Evolutionary conservation across 2,888 invertebrate species (phyloP).

Genomic region (Cremastinae sp.): DNA sequence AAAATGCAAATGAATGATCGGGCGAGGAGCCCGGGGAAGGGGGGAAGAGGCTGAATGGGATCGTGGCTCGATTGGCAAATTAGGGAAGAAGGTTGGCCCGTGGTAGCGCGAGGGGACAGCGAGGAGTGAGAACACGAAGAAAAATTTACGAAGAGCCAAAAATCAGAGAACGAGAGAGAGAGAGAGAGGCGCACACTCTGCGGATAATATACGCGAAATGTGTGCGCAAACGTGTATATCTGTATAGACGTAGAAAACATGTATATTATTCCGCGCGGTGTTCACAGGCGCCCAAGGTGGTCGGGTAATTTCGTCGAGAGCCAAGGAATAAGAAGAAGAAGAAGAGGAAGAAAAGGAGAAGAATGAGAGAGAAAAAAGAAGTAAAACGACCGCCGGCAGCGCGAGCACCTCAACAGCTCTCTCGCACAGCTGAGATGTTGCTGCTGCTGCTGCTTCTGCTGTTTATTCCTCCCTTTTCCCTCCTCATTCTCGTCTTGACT

Average conservation of each 20-base stretch:
- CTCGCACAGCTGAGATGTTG: constrained; percentile 38
- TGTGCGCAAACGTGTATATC: not conserved
- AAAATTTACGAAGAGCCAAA: constrained; percentile 54
- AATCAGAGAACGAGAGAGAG: constrained; percentile 49
- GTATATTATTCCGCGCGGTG: constrained; percentile 62
- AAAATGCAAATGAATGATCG: constrained; percentile 79
- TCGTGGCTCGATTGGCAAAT: constrained; percentile 75
- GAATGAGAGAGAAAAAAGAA: constrained; percentile 57
- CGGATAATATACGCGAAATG: not conserved
- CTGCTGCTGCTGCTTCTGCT: constrained; percentile 38
- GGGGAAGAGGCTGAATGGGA: constrained; percentile 4
- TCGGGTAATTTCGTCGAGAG: constrained; percentile 78
- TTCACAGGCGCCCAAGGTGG: constrained; percentile 78
- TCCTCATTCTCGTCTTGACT: no score
- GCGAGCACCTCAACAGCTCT: constrained; percentile 57
- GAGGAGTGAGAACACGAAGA: constrained; percentile 40
- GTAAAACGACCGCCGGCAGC: constrained; percentile 61
- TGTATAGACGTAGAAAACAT: constrained; percentile 20
- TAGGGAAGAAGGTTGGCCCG: constrained; percentile 74
- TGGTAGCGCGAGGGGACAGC: constrained; percentile 44
- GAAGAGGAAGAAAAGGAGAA: constrained; percentile 35
- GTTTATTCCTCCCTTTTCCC: no score
- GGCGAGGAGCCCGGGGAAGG: not conserved
- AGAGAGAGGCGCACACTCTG: not conserved
- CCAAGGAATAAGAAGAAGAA: constrained; percentile 62